phyloP scores from a whole-genome alignment of 2,113 vertebrate genomes.

The Gasterosteus aculeatus region DNA sequence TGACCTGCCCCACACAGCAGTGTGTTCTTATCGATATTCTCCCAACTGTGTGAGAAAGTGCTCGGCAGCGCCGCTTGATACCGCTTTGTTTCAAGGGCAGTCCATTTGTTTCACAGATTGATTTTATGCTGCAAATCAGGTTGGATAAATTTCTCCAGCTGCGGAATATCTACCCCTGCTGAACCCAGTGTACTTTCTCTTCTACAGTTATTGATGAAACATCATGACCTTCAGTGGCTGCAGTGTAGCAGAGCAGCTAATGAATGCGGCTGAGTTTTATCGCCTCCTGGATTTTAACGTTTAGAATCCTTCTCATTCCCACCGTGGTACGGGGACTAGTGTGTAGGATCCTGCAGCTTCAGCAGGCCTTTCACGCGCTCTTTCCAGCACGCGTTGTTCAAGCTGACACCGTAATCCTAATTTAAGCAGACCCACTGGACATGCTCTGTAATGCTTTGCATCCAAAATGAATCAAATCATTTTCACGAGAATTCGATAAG shows the following conservation, averaged over 20 bases:
- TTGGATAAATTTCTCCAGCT: conserved; percentile 54
- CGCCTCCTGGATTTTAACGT: conserved; percentile 45
- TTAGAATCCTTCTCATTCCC: conserved; percentile 49
- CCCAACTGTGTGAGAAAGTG: conserved; percentile 42
- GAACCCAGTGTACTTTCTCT: conserved; percentile 58
- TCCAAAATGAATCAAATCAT: background rate
- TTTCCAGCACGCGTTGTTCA: conserved; percentile 6
- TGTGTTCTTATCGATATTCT: conserved; percentile 46
- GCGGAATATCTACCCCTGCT: conserved; percentile 42
- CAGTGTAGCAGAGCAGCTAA: conserved; percentile 41
- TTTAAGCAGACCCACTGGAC: conserved; percentile 13
- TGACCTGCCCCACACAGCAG: conserved; percentile 1
- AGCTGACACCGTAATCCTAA: conserved; percentile 43
- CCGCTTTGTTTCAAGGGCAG: conserved; percentile 67
- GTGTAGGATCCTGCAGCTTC: conserved; percentile 43
- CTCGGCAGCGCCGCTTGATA: conserved; percentile 29
- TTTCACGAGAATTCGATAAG: background rate
- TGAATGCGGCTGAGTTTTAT: conserved; percentile 49
- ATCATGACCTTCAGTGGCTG: conserved; percentile 54
- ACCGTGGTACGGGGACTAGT: conserved; percentile 48
- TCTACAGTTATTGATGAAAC: conserved; percentile 62
- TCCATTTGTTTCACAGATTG: conserved; percentile 66
- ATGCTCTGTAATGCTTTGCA: conserved; percentile 12
- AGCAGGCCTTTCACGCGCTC: conserved; percentile 45
- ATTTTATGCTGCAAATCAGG: conserved; percentile 61